Evolutionary conservation across 2,113 vertebrate species (phyloP).

Genomic region (Marmota monax): DNA sequence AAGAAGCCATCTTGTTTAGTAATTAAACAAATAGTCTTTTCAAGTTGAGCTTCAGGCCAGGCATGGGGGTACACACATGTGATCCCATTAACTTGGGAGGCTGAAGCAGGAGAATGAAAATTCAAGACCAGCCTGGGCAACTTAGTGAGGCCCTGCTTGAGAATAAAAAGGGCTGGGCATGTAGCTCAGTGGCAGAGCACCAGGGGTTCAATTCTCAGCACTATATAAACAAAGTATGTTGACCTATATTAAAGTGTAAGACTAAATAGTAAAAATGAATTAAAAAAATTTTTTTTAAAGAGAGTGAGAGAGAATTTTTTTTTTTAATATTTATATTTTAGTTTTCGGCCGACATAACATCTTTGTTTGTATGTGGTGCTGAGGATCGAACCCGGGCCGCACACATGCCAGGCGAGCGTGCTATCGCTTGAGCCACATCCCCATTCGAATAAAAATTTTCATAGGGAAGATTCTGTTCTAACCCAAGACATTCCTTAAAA

Average conservation of each 20-base stretch:
- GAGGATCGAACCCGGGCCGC: no score
- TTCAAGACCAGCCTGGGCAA: not conserved
- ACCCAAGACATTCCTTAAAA: not conserved
- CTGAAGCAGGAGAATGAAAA: not conserved
- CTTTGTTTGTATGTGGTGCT: no score
- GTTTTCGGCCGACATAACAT: no score
- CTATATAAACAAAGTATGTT: no score
- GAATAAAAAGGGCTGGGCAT: not conserved
- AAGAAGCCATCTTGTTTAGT: not conserved
- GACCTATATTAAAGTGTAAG: conserved; percentile 18
- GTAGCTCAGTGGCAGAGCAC: no score
- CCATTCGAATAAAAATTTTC: not conserved
- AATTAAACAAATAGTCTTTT: not conserved
- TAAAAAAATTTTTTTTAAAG: no score
- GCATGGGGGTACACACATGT: not conserved
- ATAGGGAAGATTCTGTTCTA: not conserved
- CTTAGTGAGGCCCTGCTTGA: not conserved
- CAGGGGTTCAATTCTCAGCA: not conserved
- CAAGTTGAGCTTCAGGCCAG: not conserved
- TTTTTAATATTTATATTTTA: no score
- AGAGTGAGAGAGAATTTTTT: no score
- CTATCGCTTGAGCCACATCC: no score
- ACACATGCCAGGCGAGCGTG: no score
- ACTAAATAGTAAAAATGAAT: not conserved
- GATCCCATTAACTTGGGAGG: not conserved